These are phyloP conservation scores for Drosophila quadrilineata DNA, from an alignment of 1,140 invertebrate genomes.

Conservation along the genomic window DNA sequence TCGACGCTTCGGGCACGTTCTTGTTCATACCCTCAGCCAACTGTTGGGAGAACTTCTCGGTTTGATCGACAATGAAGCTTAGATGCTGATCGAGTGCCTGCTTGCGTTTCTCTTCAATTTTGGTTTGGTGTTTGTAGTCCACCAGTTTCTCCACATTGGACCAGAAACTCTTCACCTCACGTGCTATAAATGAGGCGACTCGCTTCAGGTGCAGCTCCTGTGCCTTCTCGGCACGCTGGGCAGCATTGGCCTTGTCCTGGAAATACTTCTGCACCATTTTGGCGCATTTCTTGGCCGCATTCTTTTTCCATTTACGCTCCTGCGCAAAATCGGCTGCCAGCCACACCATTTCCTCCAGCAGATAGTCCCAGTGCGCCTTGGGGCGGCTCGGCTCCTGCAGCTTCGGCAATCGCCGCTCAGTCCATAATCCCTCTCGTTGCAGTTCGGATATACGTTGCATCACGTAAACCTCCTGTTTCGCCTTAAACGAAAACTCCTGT, in stretches of 20 bases:
- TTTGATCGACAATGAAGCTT: conserved; percentile 99
- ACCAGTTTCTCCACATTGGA: conserved; percentile 97
- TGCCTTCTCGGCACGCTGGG: conserved; percentile 94
- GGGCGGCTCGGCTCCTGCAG: conserved; percentile 92
- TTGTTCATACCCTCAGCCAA: conserved; percentile 90
- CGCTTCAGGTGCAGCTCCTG: conserved; percentile 92
- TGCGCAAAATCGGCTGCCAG: conserved; percentile 98
- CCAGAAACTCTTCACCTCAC: conserved; percentile 98
- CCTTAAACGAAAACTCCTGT: conserved; percentile 91
- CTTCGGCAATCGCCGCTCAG: conserved; percentile 94
- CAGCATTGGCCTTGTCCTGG: conserved; percentile 94
- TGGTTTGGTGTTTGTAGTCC: conserved; percentile 95
- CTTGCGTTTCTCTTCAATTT: conserved; percentile 96
- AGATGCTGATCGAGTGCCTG: conserved; percentile 98
- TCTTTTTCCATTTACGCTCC: conserved; percentile 98
- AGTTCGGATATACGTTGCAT: conserved; percentile 94
- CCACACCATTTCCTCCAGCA: conserved; percentile 99
- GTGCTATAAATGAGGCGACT: conserved; percentile 94
- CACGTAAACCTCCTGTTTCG: conserved; percentile 96
- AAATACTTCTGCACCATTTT: conserved; percentile 97
- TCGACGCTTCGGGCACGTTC: conserved; percentile 58
- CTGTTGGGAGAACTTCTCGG: conserved; percentile 97
- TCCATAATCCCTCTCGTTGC: conserved; percentile 95
- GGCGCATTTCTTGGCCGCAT: conserved; percentile 95
- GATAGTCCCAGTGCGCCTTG: conserved; percentile 99